Evolutionary conservation across 2,797 vertebrate genomes (phyloP).

Genomic region (Petrocephalus schoutedeni): DNA sequence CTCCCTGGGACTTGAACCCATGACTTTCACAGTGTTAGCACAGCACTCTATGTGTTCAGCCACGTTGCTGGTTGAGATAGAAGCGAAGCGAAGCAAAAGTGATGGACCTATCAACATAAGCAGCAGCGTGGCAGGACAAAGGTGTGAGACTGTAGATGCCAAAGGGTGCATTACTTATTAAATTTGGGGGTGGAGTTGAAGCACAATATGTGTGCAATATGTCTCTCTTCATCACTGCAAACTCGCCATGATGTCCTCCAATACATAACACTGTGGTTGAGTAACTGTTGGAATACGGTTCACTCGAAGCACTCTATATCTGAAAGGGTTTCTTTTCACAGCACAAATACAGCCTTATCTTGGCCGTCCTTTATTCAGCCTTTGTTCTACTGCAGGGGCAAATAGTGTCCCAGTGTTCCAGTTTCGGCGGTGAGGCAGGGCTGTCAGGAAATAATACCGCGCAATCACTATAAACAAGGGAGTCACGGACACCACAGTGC

Average conservation of each 20-base stretch:
- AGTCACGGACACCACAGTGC: conserved; percentile 30
- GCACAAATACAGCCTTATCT: not conserved
- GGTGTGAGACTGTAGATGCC: not conserved
- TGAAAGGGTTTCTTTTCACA: not conserved
- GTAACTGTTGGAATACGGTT: not conserved
- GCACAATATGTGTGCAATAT: not conserved
- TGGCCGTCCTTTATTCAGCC: conserved; percentile 6
- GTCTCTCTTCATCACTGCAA: not conserved
- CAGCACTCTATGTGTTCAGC: not conserved
- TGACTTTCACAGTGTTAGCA: not conserved
- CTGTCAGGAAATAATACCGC: conserved; percentile 44
- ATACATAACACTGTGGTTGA: not conserved
- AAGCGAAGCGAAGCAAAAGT: too few relatives aligned
- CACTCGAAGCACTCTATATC: not conserved
- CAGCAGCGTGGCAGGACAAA: not conserved
- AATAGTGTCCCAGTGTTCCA: conserved; percentile 7
- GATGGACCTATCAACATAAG: not conserved
- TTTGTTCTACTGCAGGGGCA: not conserved
- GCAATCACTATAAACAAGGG: conserved; percentile 49
- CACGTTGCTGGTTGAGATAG: not conserved
- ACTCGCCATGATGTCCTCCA: not conserved
- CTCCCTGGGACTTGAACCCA: not conserved
- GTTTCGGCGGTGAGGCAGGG: conserved; percentile 23
- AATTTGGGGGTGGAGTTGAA: not conserved
- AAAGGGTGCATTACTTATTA: not conserved